Percentiles rank a stretch among this genome's conserved stretches.
phyloP scores from a whole-genome alignment of 2,113 vertebrate genomes.

The Nothobranchius kuhntae region DNA sequence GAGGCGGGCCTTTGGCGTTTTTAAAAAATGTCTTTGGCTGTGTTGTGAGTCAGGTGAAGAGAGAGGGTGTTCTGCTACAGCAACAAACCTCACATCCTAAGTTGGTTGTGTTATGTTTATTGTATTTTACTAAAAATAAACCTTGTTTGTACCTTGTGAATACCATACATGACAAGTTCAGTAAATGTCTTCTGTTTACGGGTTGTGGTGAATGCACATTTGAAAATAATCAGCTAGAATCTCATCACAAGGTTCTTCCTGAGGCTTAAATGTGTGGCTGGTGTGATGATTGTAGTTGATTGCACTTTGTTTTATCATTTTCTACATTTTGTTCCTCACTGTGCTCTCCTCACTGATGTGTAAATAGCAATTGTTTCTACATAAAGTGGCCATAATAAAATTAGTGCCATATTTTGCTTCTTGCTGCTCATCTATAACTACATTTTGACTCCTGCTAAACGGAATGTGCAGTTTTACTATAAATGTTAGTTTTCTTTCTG shows the following conservation, averaged over 20 bases:
- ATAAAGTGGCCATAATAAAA: conserved; percentile 68
- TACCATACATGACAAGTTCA: conserved; percentile 37
- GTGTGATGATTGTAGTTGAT: conserved; percentile 45
- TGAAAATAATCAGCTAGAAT: conserved; percentile 32
- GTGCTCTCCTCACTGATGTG: conserved; percentile 54
- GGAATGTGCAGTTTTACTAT: conserved; percentile 4
- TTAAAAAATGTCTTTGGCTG: not conserved
- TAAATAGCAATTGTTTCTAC: conserved; percentile 74
- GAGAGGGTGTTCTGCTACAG: conserved; percentile 14
- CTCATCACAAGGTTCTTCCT: not conserved
- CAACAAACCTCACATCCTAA: conserved; percentile 6
- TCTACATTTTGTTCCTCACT: conserved; percentile 43
- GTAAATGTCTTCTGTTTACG: conserved; percentile 56
- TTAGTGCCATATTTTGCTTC: conserved; percentile 50
- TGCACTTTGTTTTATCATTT: conserved; percentile 50
- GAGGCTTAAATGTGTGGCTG: conserved; percentile 53
- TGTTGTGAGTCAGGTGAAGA: conserved; percentile 8
- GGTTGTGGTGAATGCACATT: conserved; percentile 52
- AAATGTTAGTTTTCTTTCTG: conserved; percentile 23
- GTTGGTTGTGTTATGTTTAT: conserved; percentile 24
- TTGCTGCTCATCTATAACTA: conserved; percentile 16
- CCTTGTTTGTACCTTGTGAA: conserved; percentile 58
- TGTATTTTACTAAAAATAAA: conserved; percentile 36
- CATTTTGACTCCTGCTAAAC: not conserved
- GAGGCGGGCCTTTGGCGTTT: conserved; percentile 15